Base-by-base conservation (phyloP, 30 jellyfish, hydroid and myxozoan genomes). In the Clytia hemisphaerica region DNA sequence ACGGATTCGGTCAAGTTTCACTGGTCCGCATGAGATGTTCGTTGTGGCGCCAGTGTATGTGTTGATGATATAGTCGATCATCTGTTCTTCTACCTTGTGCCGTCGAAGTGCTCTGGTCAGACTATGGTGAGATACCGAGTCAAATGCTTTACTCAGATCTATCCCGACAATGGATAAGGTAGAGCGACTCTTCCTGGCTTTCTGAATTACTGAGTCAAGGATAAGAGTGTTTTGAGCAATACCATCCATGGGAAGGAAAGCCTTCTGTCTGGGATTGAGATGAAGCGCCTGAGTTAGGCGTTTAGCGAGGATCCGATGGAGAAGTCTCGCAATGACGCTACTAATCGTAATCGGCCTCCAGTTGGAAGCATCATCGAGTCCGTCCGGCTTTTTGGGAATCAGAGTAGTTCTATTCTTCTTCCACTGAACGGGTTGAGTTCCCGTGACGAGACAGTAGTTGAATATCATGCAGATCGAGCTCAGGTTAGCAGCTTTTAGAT, bases 221-320 rank as follows among this genome's bases (percentile, higher is more conserved):
- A 22, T 12, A 15, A 51, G 21, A 12, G 24, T 51, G 66, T 51
- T 51, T 1, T 51, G 31, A 31, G 30, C 21, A 31, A 12, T 12
- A 22, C 66, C 66, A 51, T 51, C 66, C 24, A 51, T 31, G 31
- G 66, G 66, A 51, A 51, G 14, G 24, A 51, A 51, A 10, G 66
- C 0, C 30, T 51, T 51, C 1, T 51, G 66, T 14, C 66, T 22
- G 10, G 24, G 30, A 24, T 51, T 51, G 1, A 51, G 21, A 22
- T 51, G 16, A 15, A 22, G 0, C 30, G 15, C 28, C 14, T 51
- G 16, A 0, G 30, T 10, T 0, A 51, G 66, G 28, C 65, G 65
- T 50, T 14, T 21, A 50, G 65, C 65, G 27, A 50, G 14, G 6
- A 50, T 50, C 22, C 27, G 14, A 21, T 50, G 65, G 28, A 50